phyloP scores from a whole-genome alignment of 1,140 invertebrate species.

The Psix sp. region DNA sequence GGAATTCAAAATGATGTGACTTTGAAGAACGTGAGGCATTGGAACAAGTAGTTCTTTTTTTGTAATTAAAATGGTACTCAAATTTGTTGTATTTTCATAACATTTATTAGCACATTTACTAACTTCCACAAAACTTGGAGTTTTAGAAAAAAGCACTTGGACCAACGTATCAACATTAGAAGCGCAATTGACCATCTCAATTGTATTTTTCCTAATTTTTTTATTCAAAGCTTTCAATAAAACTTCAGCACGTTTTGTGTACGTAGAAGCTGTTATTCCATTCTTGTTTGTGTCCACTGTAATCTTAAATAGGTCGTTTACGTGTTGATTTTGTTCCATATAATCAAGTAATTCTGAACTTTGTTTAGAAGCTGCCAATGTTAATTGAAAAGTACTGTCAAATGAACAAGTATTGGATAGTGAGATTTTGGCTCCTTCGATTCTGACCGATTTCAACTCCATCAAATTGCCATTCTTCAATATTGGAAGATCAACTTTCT shows the following conservation, averaged over 20 bases:
- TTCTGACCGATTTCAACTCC: too few species aligned
- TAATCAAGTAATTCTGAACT: too few species aligned
- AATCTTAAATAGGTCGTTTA: too few species aligned
- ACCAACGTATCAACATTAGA: slow-evolving; percentile 5
- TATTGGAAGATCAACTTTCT: too few species aligned
- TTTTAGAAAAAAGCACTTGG: background rate
- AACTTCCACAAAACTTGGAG: slow-evolving; percentile 13
- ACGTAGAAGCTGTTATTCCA: slow-evolving; percentile 1
- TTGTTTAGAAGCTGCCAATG: too few species aligned
- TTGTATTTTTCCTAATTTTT: slow-evolving; percentile 1
- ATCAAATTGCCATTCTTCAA: too few species aligned
- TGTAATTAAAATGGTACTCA: slow-evolving; percentile 1
- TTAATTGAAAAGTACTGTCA: too few species aligned
- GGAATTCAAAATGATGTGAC: slow-evolving; percentile 5
- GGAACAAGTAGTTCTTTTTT: background rate
- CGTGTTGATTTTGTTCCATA: too few species aligned
- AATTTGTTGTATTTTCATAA: background rate
- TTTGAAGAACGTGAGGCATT: background rate
- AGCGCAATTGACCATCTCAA: slow-evolving; percentile 6
- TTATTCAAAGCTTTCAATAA: background rate
- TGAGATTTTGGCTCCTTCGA: too few species aligned
- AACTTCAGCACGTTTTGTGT: slow-evolving; percentile 7
- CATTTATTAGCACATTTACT: slow-evolving; percentile 1
- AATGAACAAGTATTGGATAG: too few species aligned
- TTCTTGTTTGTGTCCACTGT: too few species aligned